phyloP scores from a whole-genome alignment of 2,888 invertebrate species.

The Eupithecia inturbata region DNA sequence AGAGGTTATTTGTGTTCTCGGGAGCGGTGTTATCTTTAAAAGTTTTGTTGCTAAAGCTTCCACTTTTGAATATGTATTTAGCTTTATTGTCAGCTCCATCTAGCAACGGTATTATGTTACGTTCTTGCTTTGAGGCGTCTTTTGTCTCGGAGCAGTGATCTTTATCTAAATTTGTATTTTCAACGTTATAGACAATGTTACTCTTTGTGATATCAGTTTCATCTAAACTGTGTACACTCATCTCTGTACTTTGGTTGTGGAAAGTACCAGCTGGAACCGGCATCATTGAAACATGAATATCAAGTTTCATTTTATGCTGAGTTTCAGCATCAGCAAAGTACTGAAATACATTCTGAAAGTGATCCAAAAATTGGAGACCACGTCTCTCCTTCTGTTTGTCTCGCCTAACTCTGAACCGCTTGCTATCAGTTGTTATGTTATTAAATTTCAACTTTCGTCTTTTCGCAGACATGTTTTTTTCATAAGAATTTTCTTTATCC shows the following conservation, averaged over 20 bases:
- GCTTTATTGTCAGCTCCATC: slow-evolving; percentile 63
- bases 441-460: slow-evolving; percentile 16
- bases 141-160: not conserved
- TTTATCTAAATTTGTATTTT: slow-evolving; percentile 13
- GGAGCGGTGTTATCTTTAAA: slow-evolving; percentile 36
- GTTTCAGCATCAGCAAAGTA: slow-evolving; percentile 55
- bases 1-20: slow-evolving; percentile 32
- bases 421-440: slow-evolving; percentile 24
- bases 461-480: not conserved
- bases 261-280: slow-evolving; percentile 44
- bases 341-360: slow-evolving; percentile 58
- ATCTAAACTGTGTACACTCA: slow-evolving; percentile 25
- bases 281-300: slow-evolving; percentile 63
- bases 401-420: slow-evolving; percentile 16
- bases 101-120: slow-evolving; percentile 63
- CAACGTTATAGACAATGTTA: slow-evolving; percentile 30
- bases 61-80: slow-evolving; percentile 57
- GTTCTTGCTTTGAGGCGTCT: slow-evolving; percentile 15
- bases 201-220: slow-evolving; percentile 21
- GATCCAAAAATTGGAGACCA: slow-evolving; percentile 48
- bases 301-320: slow-evolving; percentile 61
- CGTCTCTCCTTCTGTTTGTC: slow-evolving; percentile 4
- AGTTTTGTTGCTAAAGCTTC: slow-evolving; percentile 44
- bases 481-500: not conserved
- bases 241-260: slow-evolving; percentile 36